phyloP scores from a whole-genome alignment of 2,797 vertebrate species.

The Pelobates cultripes region DNA sequence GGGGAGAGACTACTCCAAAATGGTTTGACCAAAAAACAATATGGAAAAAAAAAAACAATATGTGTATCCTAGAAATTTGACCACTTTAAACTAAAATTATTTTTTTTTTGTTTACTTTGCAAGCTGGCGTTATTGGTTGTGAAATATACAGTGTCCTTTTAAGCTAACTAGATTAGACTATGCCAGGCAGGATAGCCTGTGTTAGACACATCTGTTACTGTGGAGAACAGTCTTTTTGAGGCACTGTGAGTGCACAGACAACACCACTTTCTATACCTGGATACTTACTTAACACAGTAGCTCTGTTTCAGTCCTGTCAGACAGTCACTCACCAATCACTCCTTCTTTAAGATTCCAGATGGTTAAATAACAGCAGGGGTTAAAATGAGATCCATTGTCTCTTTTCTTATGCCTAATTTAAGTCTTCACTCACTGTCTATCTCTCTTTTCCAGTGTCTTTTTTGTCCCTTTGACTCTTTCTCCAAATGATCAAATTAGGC shows the following conservation, averaged over 20 bases:
- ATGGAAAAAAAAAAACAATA: too few relatives aligned
- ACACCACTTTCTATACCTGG: neutral
- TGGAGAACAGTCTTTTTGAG: conserved; percentile 19
- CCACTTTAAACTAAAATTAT: too few relatives aligned
- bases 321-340: conserved; percentile 64
- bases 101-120: too few relatives aligned
- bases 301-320: conserved; percentile 66
- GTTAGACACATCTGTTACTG: too few relatives aligned
- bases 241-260: conserved; percentile 48
- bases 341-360: conserved; percentile 71
- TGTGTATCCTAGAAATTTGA: too few relatives aligned
- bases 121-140: too few relatives aligned
- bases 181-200: too few relatives aligned
- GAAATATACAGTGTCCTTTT: too few relatives aligned
- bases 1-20: too few relatives aligned
- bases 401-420: conserved; percentile 68
- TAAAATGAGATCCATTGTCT: conserved; percentile 68
- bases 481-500: conserved; percentile 71
- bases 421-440: conserved; percentile 68
- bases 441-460: conserved; percentile 56
- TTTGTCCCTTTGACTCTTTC: conserved; percentile 65
- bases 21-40: too few relatives aligned
- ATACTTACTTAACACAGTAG: conserved; percentile 64
- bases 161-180: too few relatives aligned
- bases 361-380: conserved; percentile 71